A percentile compares a stretch with the other conserved stretches of the same genome.
These are phyloP conservation scores for Hemicordylus capensis DNA, from an alignment of 2,113 vertebrate genomes.

Conservation along the genomic window DNA sequence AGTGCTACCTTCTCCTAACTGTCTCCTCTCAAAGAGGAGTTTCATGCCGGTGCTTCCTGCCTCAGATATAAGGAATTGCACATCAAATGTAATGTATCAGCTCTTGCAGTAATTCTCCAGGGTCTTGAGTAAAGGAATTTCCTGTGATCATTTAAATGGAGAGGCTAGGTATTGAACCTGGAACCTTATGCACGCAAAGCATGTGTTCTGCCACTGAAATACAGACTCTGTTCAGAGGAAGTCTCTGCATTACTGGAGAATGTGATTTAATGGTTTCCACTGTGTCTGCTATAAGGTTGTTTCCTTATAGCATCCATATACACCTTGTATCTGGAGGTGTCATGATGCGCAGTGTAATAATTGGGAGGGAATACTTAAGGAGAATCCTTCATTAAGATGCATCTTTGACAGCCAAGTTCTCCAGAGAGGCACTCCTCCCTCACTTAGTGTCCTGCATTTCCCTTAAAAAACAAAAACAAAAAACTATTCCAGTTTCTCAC, in stretches of 20 bases:
- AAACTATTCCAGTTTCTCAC: not conserved
- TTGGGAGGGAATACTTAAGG: not conserved
- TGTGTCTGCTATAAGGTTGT: not conserved
- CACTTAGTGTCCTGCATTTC: not conserved
- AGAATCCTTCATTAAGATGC: not conserved
- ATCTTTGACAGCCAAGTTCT: not conserved
- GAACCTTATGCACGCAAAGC: not conserved
- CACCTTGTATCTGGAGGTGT: not conserved
- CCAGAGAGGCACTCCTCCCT: not conserved
- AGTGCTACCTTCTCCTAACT: not conserved
- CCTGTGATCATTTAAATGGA: not conserved
- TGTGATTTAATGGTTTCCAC: not conserved
- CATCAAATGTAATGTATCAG: not conserved
- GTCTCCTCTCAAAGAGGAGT: not conserved
- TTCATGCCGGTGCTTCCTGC: not conserved
- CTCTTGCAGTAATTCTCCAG: not conserved
- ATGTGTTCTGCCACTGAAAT: not conserved
- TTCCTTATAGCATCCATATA: not conserved
- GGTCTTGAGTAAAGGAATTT: not conserved
- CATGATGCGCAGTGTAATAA: not conserved
- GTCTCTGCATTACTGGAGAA: not conserved
- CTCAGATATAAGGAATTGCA: not conserved
- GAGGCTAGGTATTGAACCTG: not conserved
- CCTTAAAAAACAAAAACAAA: not conserved
- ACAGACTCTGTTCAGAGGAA: not conserved